Conservation (phyloP, 2,113 vertebrate genomes). For the Coreoperca whiteheadi region DNA sequence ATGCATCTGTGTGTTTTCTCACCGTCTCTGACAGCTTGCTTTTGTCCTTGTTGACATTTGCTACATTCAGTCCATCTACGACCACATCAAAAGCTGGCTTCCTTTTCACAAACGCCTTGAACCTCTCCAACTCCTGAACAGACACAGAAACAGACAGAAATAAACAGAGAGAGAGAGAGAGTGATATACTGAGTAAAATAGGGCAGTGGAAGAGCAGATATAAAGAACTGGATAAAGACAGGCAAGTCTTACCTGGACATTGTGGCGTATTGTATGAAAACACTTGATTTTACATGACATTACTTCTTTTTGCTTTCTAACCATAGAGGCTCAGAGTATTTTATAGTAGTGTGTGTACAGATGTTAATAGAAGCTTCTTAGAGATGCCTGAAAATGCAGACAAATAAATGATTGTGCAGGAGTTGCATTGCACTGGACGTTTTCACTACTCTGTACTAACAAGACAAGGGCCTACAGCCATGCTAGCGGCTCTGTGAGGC, state of each 20-base stretch:
- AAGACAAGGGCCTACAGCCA: too few relatives aligned
- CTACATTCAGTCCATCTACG: conserved; percentile 94
- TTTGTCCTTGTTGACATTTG: conserved; percentile 81
- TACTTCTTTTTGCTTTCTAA: not conserved
- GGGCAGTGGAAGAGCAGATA: not conserved
- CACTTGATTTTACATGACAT: not conserved
- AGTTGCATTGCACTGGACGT: not conserved
- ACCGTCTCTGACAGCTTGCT: conserved; percentile 87
- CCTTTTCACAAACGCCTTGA: conserved; percentile 89
- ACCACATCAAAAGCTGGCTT: conserved; percentile 91
- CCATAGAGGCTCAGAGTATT: not conserved
- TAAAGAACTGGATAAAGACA: not conserved
- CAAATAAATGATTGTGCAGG: not conserved
- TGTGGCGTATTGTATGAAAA: not conserved
- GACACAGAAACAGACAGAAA: conserved; percentile 17
- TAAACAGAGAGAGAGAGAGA: not conserved
- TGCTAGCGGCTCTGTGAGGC: too few relatives aligned
- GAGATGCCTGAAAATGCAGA: not conserved
- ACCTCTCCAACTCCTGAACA: conserved; percentile 90
- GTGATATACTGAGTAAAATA: not conserved
- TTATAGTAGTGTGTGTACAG: not conserved
- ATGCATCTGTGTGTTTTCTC: conserved; percentile 69
- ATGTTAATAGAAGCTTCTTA: not conserved
- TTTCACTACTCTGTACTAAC: not conserved
- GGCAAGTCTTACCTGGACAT: not conserved